Evolutionary conservation across 2,888 invertebrate genomes (phyloP).

Genomic region (Onthophagus sagittarius): DNA sequence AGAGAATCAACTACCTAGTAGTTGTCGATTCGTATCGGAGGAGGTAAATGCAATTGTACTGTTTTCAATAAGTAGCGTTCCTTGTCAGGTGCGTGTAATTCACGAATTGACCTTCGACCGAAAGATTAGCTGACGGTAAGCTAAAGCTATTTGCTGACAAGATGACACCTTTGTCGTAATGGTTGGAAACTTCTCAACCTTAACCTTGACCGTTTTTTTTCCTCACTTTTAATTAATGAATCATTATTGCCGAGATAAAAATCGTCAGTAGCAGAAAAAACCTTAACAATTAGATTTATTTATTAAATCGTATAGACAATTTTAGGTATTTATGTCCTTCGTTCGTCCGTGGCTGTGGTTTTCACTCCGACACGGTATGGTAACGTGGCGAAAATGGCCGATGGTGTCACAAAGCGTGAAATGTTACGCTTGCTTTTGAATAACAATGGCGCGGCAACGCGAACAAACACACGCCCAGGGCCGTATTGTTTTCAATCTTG

Average conservation of each 20-base stretch:
- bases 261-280: too few relatives aligned
- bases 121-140: conserved; percentile 1
- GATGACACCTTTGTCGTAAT: background rate
- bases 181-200: background rate
- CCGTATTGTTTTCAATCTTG: conserved; percentile 32
- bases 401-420: conserved; percentile 46
- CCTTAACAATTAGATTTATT: too few relatives aligned
- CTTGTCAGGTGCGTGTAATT: conserved; percentile 23
- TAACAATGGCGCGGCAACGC: conserved; percentile 44
- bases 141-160: background rate
- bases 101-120: conserved; percentile 14
- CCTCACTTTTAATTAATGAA: too few relatives aligned
- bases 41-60: conserved; percentile 23
- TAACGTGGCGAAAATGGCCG: conserved; percentile 42
- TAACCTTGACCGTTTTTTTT: background rate
- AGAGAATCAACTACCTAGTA: conserved; percentile 14
- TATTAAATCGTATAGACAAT: too few relatives aligned
- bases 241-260: too few relatives aligned
- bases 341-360: background rate
- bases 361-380: background rate
- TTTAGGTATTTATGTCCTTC: background rate
- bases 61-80: conserved; percentile 28
- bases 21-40: conserved; percentile 12
- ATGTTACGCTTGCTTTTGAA: conserved; percentile 45
- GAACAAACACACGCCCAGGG: conserved; percentile 26